A percentile compares a stretch with the other conserved stretches of the same genome.
Conservation (phyloP, 2,888 invertebrate species). For the Homarus gammarus region DNA sequence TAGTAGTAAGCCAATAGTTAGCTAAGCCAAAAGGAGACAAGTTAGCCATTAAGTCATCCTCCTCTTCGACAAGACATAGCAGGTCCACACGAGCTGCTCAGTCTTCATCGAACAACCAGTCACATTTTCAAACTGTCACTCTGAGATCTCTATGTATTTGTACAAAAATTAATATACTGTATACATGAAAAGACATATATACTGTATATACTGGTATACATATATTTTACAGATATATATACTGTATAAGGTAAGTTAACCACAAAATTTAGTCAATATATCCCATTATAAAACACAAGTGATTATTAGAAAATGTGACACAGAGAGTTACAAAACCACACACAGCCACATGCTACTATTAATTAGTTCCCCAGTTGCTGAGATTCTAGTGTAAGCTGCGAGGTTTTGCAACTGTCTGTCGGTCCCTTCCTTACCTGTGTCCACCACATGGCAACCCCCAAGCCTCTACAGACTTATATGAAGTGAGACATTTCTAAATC, state of each 20-base stretch:
- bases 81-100: conserved; percentile 32
- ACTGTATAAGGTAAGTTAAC: background rate
- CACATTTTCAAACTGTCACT: conserved; percentile 17
- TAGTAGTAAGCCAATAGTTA: conserved; percentile 58
- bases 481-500: background rate
- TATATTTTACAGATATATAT: background rate
- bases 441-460: conserved; percentile 13
- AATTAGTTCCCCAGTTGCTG: conserved; percentile 5
- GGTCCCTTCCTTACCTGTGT: conserved; percentile 44
- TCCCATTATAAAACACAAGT: background rate
- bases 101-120: conserved; percentile 28
- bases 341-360: conserved; percentile 17
- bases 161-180: conserved; percentile 20
- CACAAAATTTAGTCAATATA: background rate
- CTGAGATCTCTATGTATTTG: background rate
- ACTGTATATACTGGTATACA: too few relatives aligned
- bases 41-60: conserved; percentile 31
- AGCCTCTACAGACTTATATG: conserved; percentile 2
- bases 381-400: conserved; percentile 14
- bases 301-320: conserved; percentile 11
- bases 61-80: conserved; percentile 29
- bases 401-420: conserved; percentile 13
- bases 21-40: conserved; percentile 53
- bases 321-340: conserved; percentile 18
- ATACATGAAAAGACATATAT: too few relatives aligned